Base-by-base conservation (phyloP, 1,140 invertebrate species). In the Drosophila tristis region DNA sequence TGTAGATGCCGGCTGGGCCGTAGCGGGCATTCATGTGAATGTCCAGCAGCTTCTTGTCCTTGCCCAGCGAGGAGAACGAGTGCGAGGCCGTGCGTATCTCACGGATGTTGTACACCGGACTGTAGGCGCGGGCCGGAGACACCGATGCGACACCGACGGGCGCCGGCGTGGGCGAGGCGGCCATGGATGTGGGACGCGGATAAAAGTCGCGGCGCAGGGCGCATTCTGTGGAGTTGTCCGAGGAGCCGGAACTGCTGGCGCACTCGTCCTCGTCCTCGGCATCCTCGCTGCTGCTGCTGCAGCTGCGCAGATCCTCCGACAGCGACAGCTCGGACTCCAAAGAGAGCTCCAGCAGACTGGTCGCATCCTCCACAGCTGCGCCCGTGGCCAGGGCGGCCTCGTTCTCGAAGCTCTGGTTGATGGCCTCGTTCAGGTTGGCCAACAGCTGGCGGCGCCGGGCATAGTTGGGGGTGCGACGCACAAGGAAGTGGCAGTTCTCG, bases 381-480 rank as follows among this genome's bases (percentile, higher is more conserved):
- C 51, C 2, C 51, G 44, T 49, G 7, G 47, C 57, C 25, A 39
- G 35, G 11, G 11, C 11, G 4, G 49, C 25, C 4, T 47, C 50
- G 20, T 50, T 62, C 11, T 77, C 64, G 16, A 61, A 65, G 43
- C 65, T 74, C 35, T 85, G 80, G 13, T 68, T 62, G 44, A 85
- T 76, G 35, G 89, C 80, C 59, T 90, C 86, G 53, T 91, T 91
- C 11, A 91, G 64, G 39, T 90, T 80, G 51, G 81, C 80, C 49
- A 92, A 16, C 57, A 92, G 39, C 61, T 92, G 91, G 5, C 85
- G 82, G 15, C 91, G 90, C 0, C 90, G 70, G 6, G 79, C 94
- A 66, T 96, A 96, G 75, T 96, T 95, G 0, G 95, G 95, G 92
- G 96, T 96, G 50, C 96, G 93, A 49, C 96, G 94, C 45, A 97